Conservation (phyloP, 2,888 invertebrate genomes). For the Drosophila neutralis region DNA sequence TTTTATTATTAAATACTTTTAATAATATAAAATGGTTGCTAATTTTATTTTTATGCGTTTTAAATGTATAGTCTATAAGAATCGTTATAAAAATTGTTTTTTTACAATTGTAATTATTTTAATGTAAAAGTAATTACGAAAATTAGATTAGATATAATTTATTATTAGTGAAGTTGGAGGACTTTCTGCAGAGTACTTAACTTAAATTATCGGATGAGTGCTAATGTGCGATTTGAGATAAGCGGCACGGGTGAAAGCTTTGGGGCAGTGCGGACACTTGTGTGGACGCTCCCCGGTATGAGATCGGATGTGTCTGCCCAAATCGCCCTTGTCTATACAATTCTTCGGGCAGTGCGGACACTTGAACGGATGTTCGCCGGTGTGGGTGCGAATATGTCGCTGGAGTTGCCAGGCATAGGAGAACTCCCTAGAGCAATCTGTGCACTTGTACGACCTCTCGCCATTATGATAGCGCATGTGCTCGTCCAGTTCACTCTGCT, state of each 20-base stretch:
- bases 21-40: background rate
- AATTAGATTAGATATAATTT: background rate
- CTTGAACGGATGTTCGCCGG: constrained; percentile 32
- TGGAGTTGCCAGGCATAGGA: constrained; percentile 40
- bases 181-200: background rate
- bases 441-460: constrained; percentile 36
- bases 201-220: constrained; percentile 5
- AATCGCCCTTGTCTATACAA: constrained; percentile 31
- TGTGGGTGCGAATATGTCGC: constrained; percentile 39
- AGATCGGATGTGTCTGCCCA: constrained; percentile 29
- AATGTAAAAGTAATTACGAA: background rate
- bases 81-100: background rate
- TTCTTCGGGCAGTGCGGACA: constrained; percentile 40
- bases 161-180: background rate
- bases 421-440: constrained; percentile 29
- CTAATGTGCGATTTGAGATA: constrained; percentile 36
- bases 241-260: constrained; percentile 34
- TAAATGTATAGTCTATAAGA: background rate
- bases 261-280: constrained; percentile 35
- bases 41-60: background rate
- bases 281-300: constrained; percentile 47
- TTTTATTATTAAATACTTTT: background rate
- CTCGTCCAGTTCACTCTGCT: constrained; percentile 35
- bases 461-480: constrained; percentile 42
- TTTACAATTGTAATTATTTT: background rate